Conservation (phyloP, 2,797 vertebrate species). For the Falco novaeseelandiae region DNA sequence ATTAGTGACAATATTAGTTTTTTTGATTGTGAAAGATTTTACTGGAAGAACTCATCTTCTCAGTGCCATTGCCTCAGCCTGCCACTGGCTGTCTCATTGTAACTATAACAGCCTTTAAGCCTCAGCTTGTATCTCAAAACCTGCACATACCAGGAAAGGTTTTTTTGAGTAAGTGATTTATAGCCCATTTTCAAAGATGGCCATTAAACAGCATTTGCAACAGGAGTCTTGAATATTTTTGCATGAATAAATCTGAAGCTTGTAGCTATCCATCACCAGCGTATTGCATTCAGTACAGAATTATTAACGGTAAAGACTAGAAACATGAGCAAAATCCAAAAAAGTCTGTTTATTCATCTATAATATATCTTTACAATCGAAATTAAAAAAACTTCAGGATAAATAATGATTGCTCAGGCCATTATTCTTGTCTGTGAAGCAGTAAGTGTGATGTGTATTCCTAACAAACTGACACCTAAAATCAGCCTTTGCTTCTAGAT, state of each 20-base stretch:
- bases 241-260: constrained; percentile 42
- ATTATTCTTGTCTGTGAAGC: constrained; percentile 49
- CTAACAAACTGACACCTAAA: constrained; percentile 35
- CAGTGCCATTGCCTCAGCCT: background rate
- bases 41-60: background rate
- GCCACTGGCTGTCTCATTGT: background rate
- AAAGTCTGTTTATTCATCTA: constrained; percentile 38
- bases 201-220: constrained; percentile 55
- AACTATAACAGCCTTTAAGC: background rate
- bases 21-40: background rate
- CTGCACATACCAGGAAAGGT: background rate
- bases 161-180: constrained; percentile 38
- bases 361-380: constrained; percentile 67
- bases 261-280: constrained; percentile 50
- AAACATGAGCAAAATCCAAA: constrained; percentile 51
- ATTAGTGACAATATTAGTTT: background rate
- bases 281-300: background rate
- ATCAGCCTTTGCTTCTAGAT: constrained; percentile 31
- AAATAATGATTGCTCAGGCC: constrained; percentile 36
- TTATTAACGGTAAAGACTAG: constrained; percentile 55
- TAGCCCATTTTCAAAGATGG: constrained; percentile 34
- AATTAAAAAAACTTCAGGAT: constrained; percentile 62
- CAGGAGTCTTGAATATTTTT: constrained; percentile 59
- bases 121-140: background rate
- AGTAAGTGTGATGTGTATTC: constrained; percentile 49